Conservation (phyloP, 2,113 vertebrate genomes). For the Pangasianodon hypophthalmus region DNA sequence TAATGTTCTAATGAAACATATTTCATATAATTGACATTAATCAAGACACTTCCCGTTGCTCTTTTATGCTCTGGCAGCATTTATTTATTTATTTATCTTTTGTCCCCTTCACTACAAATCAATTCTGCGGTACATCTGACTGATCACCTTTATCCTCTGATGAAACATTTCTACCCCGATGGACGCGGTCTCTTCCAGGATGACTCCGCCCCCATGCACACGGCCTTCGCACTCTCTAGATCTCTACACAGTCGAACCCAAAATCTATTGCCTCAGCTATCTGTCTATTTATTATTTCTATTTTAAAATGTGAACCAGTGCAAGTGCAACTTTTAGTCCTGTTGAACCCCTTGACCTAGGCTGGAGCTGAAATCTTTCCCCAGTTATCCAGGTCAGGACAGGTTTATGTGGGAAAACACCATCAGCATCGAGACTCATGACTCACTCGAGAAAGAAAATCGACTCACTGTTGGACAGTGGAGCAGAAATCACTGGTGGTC, state of each 20-base stretch:
- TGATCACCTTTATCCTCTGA: not conserved
- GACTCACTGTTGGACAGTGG: not conserved
- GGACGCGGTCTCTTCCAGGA: not conserved
- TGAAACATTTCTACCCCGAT: not conserved
- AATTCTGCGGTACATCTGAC: not conserved
- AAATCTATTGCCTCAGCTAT: not conserved
- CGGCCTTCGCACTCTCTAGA: too few relatives aligned
- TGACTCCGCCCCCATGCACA: not conserved
- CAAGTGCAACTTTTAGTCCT: not conserved
- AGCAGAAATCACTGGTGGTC: not conserved
- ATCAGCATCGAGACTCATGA: not conserved
- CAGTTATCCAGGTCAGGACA: not conserved
- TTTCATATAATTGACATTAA: not conserved
- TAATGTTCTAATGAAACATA: not conserved
- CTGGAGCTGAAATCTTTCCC: not conserved
- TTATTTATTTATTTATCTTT: not conserved
- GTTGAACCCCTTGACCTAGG: not conserved
- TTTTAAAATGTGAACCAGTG: not conserved
- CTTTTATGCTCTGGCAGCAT: not conserved
- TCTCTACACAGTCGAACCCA: not conserved
- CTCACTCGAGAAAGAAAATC: constrained; percentile 10
- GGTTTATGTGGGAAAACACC: not conserved
- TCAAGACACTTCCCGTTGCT: not conserved
- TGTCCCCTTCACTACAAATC: not conserved
- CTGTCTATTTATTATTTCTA: not conserved